Conservation (phyloP, 2,888 invertebrate species). For the Pristionchus mayeri region DNA sequence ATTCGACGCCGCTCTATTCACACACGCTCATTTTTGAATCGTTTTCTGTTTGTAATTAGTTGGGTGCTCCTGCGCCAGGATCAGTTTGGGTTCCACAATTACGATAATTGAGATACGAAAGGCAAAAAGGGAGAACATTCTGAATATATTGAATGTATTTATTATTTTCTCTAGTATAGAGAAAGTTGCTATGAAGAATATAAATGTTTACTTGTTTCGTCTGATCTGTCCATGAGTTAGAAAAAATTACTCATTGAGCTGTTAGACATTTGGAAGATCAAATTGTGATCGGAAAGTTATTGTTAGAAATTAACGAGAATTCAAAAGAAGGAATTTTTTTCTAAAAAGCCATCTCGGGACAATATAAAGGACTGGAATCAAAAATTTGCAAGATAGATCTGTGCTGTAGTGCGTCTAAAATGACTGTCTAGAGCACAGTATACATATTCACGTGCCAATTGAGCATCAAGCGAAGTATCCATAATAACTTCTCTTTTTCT, state of each 20-base stretch:
- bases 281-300: background rate
- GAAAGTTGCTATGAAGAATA: background rate
- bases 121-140: background rate
- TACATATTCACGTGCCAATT: no score
- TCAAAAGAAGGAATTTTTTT: no score
- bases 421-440: no score
- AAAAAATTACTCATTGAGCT: background rate
- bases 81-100: conserved; percentile 5
- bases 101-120: background rate
- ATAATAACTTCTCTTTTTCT: no score
- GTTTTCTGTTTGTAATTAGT: conserved; percentile 14
- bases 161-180: background rate
- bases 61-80: background rate
- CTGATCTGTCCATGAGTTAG: background rate
- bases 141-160: background rate
- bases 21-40: background rate
- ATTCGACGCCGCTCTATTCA: background rate
- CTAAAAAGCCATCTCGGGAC: no score
- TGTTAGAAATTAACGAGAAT: no score
- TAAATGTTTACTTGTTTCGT: background rate
- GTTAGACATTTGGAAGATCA: background rate
- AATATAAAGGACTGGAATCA: no score
- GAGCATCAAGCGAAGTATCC: no score
- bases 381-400: no score
- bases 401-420: no score